Percentiles rank a stretch among this genome's conserved stretches.
Evolutionary conservation across 2,113 vertebrate genomes (phyloP).

Genomic region (Podilymbus podiceps): DNA sequence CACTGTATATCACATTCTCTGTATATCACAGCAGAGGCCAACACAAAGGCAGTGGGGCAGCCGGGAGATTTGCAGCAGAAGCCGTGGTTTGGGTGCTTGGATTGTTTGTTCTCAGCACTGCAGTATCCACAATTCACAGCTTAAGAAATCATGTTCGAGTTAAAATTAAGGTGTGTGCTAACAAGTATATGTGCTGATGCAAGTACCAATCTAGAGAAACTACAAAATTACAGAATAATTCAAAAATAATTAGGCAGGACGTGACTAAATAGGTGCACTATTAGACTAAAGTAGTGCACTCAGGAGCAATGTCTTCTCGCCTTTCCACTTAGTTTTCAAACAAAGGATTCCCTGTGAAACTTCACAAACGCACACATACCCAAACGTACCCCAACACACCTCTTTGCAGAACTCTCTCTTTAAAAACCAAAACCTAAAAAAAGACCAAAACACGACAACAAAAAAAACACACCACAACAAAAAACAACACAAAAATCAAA

Average conservation of each 20-base stretch:
- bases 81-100: neutral
- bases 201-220: neutral
- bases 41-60: neutral
- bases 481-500: neutral
- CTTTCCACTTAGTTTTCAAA: neutral
- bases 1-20: accelerated
- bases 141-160: neutral
- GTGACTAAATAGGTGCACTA: neutral
- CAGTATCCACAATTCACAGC: neutral
- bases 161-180: neutral
- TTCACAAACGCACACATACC: neutral
- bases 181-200: accelerated
- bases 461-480: no score
- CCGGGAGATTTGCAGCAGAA: neutral
- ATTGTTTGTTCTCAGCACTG: neutral
- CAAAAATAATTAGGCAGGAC: neutral
- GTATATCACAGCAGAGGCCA: neutral
- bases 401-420: neutral
- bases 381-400: neutral
- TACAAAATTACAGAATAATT: neutral
- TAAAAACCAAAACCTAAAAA: neutral
- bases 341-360: neutral
- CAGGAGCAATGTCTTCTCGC: neutral
- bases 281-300: accelerated
- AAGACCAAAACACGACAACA: no score